Percentiles rank a stretch among this genome's conserved stretches.
Conservation (phyloP, 2,113 vertebrate species). For the Helogale parvula region DNA sequence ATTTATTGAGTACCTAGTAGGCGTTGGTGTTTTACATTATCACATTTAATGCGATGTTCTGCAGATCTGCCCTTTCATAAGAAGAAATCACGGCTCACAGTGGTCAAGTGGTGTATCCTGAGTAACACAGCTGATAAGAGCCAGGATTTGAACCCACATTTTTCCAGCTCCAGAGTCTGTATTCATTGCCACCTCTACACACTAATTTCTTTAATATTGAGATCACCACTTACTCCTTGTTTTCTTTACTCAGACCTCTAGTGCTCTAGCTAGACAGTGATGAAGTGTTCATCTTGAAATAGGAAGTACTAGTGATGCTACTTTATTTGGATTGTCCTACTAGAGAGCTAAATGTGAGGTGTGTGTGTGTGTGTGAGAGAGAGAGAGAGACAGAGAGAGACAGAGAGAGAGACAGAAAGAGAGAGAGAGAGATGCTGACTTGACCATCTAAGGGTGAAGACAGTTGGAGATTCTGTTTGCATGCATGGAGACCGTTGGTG, state of each 20-base stretch:
- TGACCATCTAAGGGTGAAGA: constrained; percentile 2
- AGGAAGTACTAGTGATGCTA: background rate
- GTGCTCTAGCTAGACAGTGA: background rate
- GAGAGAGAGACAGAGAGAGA: too few relatives aligned
- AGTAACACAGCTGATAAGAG: constrained; percentile 2
- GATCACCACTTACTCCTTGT: constrained; percentile 12
- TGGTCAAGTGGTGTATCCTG: background rate
- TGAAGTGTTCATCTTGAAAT: constrained; percentile 5
- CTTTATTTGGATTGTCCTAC: constrained; percentile 22
- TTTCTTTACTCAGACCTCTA: constrained; percentile 11
- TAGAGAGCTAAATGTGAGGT: background rate
- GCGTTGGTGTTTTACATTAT: background rate
- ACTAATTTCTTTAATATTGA: constrained; percentile 27
- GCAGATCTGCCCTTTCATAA: background rate
- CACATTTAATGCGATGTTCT: constrained; percentile 3
- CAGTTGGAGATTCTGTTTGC: background rate
- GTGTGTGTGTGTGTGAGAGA: background rate
- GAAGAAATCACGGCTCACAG: background rate
- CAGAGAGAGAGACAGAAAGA: background rate
- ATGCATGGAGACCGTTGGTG: background rate
- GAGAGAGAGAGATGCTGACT: background rate
- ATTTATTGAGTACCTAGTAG: background rate
- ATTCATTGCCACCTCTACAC: background rate
- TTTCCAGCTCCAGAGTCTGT: constrained; percentile 30
- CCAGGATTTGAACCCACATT: background rate